Base-by-base conservation (phyloP, 2,113 vertebrate species). In the Leuciscus idus region DNA sequence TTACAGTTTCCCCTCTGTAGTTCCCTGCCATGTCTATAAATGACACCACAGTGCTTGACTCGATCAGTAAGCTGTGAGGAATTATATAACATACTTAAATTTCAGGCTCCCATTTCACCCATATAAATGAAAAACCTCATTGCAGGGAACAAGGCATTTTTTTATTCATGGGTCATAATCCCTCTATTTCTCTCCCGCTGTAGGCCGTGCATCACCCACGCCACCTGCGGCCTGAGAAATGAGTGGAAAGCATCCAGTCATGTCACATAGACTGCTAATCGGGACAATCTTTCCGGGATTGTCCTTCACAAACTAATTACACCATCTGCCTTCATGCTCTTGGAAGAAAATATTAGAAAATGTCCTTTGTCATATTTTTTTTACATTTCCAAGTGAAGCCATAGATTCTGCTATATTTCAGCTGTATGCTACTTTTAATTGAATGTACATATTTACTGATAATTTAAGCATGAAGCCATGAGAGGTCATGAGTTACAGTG, bases 61-160 rank as follows among this genome's bases (percentile, higher is more conserved):
- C 15, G 23, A 79, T 52, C 61, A 55, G 9, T 79, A 68, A 79
- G 46, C 33, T 28, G 61, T 43, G 62, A 36, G 84, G 62, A 85
- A 85, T 79, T 79, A 85, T 79, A 72, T 85, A 79, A 57, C 62
- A 72, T 79, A 80, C 75, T 85, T 85, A 85, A 30, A 85, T 80
- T 79, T 80, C 74, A 70, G 75, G 30, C 75, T 85, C 43, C 57
- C n/a, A 17, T 70, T 79, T 68, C 62, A 57, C 39, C 62, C 62
- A 80, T 68, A 78, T 78, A 76, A 79, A 85, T 85, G 75, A 79
- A 78, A 70, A 85, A 68, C 30, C 61, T 85, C 84, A 78, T 57
- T 46, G 43, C 46, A 23, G 61, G 28, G 46, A 70, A 85, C 72
- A 84, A 76, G 72, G 17, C 6, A 30, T 74, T 39, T 77, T 52